Evolutionary conservation across 2,888 invertebrate species (phyloP).

Genomic region (Acrobasis repandana): DNA sequence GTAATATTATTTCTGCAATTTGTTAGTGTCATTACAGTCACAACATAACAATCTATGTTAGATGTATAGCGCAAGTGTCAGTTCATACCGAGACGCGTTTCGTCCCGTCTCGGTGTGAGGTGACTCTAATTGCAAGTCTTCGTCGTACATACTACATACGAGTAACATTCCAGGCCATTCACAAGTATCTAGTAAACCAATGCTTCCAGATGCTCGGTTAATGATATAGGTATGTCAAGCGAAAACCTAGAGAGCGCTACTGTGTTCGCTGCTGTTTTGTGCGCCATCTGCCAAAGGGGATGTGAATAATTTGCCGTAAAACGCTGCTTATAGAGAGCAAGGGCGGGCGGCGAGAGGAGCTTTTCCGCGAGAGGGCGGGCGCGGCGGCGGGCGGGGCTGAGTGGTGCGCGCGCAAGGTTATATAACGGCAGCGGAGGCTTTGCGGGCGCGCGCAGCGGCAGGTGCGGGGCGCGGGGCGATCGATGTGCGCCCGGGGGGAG

Average conservation of each 20-base stretch:
- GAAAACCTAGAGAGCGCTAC: neutral
- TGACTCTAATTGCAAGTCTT: too few species aligned
- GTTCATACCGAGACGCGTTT: too few species aligned
- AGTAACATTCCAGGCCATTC: too few species aligned
- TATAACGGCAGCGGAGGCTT: constrained; percentile 67
- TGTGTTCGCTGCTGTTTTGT: neutral
- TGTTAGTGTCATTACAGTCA: too few species aligned
- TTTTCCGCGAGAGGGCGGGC: constrained; percentile 49
- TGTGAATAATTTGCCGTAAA: constrained; percentile 6
- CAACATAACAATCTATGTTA: too few species aligned
- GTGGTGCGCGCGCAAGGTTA: constrained; percentile 77
- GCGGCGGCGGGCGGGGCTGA: constrained; percentile 62
- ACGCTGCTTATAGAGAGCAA: constrained; percentile 29
- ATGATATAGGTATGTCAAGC: neutral
- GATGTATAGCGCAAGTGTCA: too few species aligned
- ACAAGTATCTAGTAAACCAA: too few species aligned
- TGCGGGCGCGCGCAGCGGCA: constrained; percentile 64
- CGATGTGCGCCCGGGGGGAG: constrained; percentile 80
- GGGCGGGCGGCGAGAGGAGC: constrained; percentile 38
- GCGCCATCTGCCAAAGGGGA: constrained; percentile 32
- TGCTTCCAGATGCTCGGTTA: neutral
- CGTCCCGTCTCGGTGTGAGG: too few species aligned
- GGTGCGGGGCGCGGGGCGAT: constrained; percentile 77
- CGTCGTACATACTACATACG: too few species aligned
- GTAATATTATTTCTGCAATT: too few species aligned